Evolutionary conservation across 2,888 invertebrate species (phyloP), one percentile per base, ranked within the genome.

Genomic region (Andrena bicolor): DNA sequence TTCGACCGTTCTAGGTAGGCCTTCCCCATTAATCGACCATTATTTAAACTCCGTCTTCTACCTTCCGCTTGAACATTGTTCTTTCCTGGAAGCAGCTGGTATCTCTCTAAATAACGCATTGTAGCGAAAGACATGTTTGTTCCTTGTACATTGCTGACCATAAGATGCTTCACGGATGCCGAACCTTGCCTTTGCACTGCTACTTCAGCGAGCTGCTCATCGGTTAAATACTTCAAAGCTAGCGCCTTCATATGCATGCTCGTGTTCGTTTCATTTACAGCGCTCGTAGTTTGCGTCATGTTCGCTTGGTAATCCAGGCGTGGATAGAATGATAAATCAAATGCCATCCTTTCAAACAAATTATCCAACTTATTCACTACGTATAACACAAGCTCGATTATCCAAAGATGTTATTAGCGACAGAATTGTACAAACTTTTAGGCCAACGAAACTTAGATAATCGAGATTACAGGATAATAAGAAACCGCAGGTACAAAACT

Each of bases 61-160:
- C 93, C 91, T 85, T 91, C 90, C 7, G 53, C 16, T 75, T 87
- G 86, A 20, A 66, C 63, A 75, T 78, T 86, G 65, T 89, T 90
- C 48, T 86, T 89, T 64, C 95, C 95, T 90, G 95, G 94, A 79
- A 95, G 90, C 76, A 96, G 92, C 90, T 96, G 96, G 92, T 96
- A 96, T 89, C 95, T 95, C 90, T 96, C 96, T 95, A 97, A 95
- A 92, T 97, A 96, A 88, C 96, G 96, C 90, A 96, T 95, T 10
- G 96, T 96, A n/a, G 96, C 96, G 88, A 96, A 95, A 2, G 96
- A 96, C 95, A 96, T 95, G 87, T 97, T 96, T 30, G 76, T 95
- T 8, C 94, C 94, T 73, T 93, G 92, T 16, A 91, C 86, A 80
- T 91, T 92, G 75, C 89, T 90, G 49, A 91, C 69, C 85, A 92